A percentile compares a stretch with the other conserved stretches of the same genome.
Conservation (phyloP, 2,888 invertebrate species). For the Drosophila emarginata region DNA sequence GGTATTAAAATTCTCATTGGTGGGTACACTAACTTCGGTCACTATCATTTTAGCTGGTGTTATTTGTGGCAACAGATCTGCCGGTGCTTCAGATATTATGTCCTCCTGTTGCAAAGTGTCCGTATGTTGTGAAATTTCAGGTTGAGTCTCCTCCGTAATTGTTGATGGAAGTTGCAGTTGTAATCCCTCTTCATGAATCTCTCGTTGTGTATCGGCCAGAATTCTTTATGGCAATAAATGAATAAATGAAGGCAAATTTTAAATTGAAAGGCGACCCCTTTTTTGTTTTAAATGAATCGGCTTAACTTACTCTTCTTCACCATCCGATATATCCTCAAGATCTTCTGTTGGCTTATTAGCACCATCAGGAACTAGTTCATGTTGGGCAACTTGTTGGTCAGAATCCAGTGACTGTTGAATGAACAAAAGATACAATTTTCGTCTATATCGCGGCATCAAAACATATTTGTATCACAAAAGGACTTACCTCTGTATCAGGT, state of each 20-base stretch:
- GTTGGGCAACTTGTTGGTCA: background rate
- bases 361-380: background rate
- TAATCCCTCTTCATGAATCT: background rate
- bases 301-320: slow-evolving; percentile 79
- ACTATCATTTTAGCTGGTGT: slow-evolving; percentile 34
- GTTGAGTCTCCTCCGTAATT: slow-evolving; percentile 6
- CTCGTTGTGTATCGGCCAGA: slow-evolving; percentile 21
- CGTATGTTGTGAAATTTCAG: slow-evolving; percentile 20
- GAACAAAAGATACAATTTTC: background rate
- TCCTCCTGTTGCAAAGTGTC: slow-evolving; percentile 33
- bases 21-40: slow-evolving; percentile 64
- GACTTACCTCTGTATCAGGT: background rate
- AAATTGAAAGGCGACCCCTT: too few species aligned
- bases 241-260: background rate
- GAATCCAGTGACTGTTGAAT: background rate
- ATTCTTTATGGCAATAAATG: background rate
- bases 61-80: slow-evolving; percentile 66
- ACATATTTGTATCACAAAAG: background rate
- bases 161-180: slow-evolving; percentile 37
- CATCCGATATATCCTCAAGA: slow-evolving; percentile 80
- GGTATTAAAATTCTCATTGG: slow-evolving; percentile 81
- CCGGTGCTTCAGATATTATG: slow-evolving; percentile 23
- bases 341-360: slow-evolving; percentile 44
- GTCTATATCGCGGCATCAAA: background rate
- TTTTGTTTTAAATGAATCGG: too few species aligned